Percentiles rank a stretch among this genome's conserved stretches.
Evolutionary conservation across 1,140 invertebrate species (phyloP).

Genomic region (Drosophila sproati): DNA sequence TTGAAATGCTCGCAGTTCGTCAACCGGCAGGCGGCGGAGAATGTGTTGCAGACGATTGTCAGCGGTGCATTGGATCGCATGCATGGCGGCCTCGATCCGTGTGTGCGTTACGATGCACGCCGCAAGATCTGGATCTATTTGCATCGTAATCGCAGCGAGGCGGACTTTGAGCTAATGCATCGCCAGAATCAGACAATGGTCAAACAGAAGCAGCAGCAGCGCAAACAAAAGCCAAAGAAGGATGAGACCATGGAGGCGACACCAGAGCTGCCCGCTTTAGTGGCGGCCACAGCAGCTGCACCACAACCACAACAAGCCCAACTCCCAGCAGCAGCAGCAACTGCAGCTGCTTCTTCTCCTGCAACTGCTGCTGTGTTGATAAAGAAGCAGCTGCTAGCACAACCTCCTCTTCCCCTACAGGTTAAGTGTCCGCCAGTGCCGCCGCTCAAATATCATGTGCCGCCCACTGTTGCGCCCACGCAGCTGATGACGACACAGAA

Average conservation of each 20-base stretch:
- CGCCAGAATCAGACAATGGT: slow-evolving; percentile 73
- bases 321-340: slow-evolving; percentile 8
- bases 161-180: slow-evolving; percentile 90
- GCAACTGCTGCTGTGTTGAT: slow-evolving; percentile 9
- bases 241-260: slow-evolving; percentile 29
- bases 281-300: slow-evolving; percentile 34
- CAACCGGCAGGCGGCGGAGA: slow-evolving; percentile 89
- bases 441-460: slow-evolving; percentile 76
- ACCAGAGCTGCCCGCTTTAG: slow-evolving; percentile 66
- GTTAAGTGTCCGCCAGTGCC: slow-evolving; percentile 75
- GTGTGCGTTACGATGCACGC: slow-evolving; percentile 95
- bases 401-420: slow-evolving; percentile 13
- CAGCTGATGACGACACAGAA: slow-evolving; percentile 55
- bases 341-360: slow-evolving; percentile 14
- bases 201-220: slow-evolving; percentile 77
- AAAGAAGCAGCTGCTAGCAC: slow-evolving; percentile 47
- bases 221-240: slow-evolving; percentile 67
- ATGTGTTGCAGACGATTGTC: slow-evolving; percentile 92
- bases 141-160: slow-evolving; percentile 91
- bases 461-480: slow-evolving; percentile 31
- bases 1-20: slow-evolving; percentile 91
- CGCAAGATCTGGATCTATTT: slow-evolving; percentile 96
- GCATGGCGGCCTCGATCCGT: slow-evolving; percentile 95
- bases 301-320: background rate
- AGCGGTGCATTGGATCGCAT: slow-evolving; percentile 95